Evolutionary conservation across 2,113 vertebrate genomes (phyloP).

Genomic region (Odocoileus hemionus): DNA sequence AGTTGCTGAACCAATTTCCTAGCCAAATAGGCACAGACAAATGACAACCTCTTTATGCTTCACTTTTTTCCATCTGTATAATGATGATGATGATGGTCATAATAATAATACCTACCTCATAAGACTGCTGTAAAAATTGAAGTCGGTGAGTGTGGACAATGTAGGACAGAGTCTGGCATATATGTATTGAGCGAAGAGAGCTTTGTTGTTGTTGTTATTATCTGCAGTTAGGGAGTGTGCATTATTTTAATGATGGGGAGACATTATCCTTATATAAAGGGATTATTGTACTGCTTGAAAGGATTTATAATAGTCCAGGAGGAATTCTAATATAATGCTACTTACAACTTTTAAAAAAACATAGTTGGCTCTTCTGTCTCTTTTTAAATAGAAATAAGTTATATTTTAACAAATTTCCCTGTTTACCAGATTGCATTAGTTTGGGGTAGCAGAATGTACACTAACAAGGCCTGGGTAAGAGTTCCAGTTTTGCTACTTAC

Average conservation of each 20-base stretch:
- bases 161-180: not conserved
- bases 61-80: not conserved
- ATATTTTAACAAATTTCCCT: not conserved
- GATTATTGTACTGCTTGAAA: not conserved
- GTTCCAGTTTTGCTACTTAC: not conserved
- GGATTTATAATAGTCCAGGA: not conserved
- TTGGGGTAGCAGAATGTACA: not conserved
- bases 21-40: not conserved
- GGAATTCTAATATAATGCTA: not conserved
- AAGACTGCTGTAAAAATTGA: not conserved
- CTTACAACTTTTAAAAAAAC: not conserved
- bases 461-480: not conserved
- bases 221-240: not conserved
- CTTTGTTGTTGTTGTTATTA: not conserved
- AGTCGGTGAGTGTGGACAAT: not conserved
- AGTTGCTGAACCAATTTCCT: not conserved
- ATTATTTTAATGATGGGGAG: not conserved
- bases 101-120: not conserved
- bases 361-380: not conserved
- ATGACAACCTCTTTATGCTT: not conserved
- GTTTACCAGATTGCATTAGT: not conserved
- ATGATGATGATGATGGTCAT: not conserved
- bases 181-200: not conserved
- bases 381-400: not conserved
- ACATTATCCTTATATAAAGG: not conserved